Percentiles rank a stretch among this genome's conserved stretches.
phyloP scores from a whole-genome alignment of 2,797 vertebrate species.

The Bradypodion ventrale region DNA sequence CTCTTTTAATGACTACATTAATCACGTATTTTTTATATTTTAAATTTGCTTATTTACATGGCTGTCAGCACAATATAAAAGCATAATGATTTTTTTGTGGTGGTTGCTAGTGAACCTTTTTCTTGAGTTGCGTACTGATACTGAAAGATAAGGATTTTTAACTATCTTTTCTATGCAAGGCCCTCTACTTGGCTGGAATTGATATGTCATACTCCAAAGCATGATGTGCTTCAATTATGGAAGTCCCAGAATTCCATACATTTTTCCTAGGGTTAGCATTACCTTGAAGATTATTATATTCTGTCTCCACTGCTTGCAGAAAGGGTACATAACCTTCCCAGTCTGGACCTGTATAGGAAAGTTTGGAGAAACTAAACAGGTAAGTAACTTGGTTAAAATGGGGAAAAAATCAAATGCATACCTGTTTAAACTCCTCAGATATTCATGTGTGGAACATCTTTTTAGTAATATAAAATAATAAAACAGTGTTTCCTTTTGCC shows the following conservation, averaged over 20 bases:
- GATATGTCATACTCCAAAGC: not conserved
- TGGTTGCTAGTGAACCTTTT: not conserved
- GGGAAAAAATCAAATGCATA: not conserved
- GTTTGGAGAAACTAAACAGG: conserved; percentile 64
- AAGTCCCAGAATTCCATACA: conserved; percentile 60
- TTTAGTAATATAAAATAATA: not conserved
- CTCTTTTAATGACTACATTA: not conserved
- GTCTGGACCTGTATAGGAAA: conserved; percentile 61
- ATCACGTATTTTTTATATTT: not conserved
- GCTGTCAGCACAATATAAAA: not conserved
- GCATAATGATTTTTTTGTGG: not conserved
- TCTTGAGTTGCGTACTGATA: not conserved
- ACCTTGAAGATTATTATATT: conserved; percentile 63
- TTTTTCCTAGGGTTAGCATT: conserved; percentile 52
- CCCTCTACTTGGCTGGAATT: not conserved
- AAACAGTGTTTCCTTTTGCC: not conserved
- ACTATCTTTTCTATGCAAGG: not conserved
- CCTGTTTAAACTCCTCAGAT: conserved; percentile 4
- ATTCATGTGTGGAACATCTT: not conserved
- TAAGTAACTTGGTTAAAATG: conserved; percentile 45
- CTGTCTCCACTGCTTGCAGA: conserved; percentile 62
- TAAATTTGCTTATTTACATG: not conserved
- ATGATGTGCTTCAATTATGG: conserved; percentile 33
- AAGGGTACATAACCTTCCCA: conserved; percentile 61
- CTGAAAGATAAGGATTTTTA: not conserved